Base-by-base conservation (phyloP, 1,140 invertebrate genomes). In the Drosophila subpulchrella region DNA sequence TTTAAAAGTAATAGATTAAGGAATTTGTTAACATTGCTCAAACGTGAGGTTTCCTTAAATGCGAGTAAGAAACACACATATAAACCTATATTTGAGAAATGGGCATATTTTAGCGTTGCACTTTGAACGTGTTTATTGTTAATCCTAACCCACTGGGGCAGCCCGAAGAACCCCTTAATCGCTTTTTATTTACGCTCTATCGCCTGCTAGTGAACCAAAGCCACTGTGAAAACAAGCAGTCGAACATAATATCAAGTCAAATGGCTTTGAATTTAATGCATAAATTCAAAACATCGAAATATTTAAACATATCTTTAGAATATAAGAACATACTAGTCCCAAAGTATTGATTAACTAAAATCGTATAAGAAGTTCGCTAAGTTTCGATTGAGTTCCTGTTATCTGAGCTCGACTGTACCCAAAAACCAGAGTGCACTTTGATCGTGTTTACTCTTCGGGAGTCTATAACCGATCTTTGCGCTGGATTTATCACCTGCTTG, bases 401-500 rank as follows among this genome's bases (percentile, higher is more conserved):
- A 39, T 2, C 17, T 11, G 2, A 4, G 6, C 3, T 6, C 5
- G 12, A 41, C 53, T 42, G 24, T 61, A 39, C 24, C 24, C 0
- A 0, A 39, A 39, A 24, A 20, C 20, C 15, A n/a, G 8, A 36
- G 11, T 65, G 62, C 62, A 65, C 62, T 65, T 61, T 62, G 57
- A n/a, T 44, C 61, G 30, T 66, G 38, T 42, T 24, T 51, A 27
- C 36, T 27, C 15, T n/a, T 6, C n/a, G n/a, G 1, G 46, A 34
- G 36, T 44, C 30, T 6, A 50, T 32, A 39, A 39, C 13, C 27
- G 17, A 50, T 70, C 42, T 70, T 48, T 27, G 36, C 30, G 20
- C 46, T 30, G 44, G 44, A 58, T 72, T 71, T 72, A 71, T 71
- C 68, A 72, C 68, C 66, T 72, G 44, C 53, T 50, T 12, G 66